Conservation (phyloP, 2,888 invertebrate genomes). For the Melanargia galathea region DNA sequence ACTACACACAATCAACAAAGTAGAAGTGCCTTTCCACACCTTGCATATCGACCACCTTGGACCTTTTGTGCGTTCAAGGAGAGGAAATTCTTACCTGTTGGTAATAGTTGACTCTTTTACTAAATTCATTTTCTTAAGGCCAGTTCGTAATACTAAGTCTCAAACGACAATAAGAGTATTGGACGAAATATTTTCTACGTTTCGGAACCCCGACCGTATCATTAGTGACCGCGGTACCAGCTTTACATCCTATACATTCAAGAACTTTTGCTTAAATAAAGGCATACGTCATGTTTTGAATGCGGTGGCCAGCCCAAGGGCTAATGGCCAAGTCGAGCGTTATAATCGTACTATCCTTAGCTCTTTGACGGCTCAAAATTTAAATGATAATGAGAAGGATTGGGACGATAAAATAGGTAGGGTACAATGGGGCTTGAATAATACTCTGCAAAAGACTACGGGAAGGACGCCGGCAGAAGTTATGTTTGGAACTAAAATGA, state of each 20-base stretch:
- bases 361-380: slow-evolving; percentile 44
- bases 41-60: slow-evolving; percentile 40
- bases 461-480: slow-evolving; percentile 41
- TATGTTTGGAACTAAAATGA: slow-evolving; percentile 37
- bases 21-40: slow-evolving; percentile 38
- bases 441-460: slow-evolving; percentile 43
- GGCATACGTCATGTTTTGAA: slow-evolving; percentile 38
- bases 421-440: slow-evolving; percentile 47
- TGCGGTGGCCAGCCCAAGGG: slow-evolving; percentile 40
- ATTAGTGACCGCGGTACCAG: slow-evolving; percentile 37
- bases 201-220: slow-evolving; percentile 31
- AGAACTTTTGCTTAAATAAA: slow-evolving; percentile 15
- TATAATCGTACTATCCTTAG: slow-evolving; percentile 27
- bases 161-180: slow-evolving; percentile 17
- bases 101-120: slow-evolving; percentile 34
- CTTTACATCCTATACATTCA: slow-evolving; percentile 33
- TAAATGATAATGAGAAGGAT: slow-evolving; percentile 45
- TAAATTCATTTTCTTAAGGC: slow-evolving; percentile 27
- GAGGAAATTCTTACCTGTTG: slow-evolving; percentile 30
- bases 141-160: slow-evolving; percentile 34
- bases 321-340: slow-evolving; percentile 31
- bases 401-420: slow-evolving; percentile 52
- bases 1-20: slow-evolving; percentile 40
- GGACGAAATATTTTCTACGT: slow-evolving; percentile 30
- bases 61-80: slow-evolving; percentile 57